Evolutionary conservation across 2,113 vertebrate genomes (phyloP).

Genomic region (Pygoscelis adeliae): DNA sequence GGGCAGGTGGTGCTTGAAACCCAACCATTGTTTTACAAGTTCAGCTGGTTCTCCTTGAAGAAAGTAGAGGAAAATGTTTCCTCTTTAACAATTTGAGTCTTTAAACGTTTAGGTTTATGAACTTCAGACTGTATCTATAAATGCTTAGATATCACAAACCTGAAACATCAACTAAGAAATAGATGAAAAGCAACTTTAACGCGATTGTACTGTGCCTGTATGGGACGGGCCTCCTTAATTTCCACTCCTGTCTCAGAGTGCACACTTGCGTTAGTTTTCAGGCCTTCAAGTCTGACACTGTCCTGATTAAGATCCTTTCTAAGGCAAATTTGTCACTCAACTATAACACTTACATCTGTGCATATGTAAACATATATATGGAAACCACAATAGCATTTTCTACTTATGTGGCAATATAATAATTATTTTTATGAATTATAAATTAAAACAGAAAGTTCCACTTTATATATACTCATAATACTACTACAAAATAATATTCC

Average conservation of each 20-base stretch:
- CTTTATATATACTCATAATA: neutral
- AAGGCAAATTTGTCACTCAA: neutral
- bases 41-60: slow-evolving; percentile 36
- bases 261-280: neutral
- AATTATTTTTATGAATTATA: neutral
- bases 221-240: neutral
- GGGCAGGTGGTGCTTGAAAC: slow-evolving; percentile 40
- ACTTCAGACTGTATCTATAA: neutral
- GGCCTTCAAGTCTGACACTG: neutral
- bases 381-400: neutral
- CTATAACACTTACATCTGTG: neutral
- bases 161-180: neutral
- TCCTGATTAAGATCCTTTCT: neutral
- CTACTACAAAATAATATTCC: neutral
- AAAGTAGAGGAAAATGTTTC: neutral
- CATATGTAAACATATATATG: neutral
- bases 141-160: neutral
- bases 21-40: slow-evolving; percentile 29
- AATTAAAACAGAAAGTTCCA: neutral
- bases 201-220: neutral
- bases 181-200: neutral
- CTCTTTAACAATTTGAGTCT: neutral
- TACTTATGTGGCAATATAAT: neutral
- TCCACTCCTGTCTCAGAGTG: neutral
- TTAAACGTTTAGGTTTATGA: neutral